Conservation (phyloP, 2,888 invertebrate species). For the Microctonus hyperodae region DNA sequence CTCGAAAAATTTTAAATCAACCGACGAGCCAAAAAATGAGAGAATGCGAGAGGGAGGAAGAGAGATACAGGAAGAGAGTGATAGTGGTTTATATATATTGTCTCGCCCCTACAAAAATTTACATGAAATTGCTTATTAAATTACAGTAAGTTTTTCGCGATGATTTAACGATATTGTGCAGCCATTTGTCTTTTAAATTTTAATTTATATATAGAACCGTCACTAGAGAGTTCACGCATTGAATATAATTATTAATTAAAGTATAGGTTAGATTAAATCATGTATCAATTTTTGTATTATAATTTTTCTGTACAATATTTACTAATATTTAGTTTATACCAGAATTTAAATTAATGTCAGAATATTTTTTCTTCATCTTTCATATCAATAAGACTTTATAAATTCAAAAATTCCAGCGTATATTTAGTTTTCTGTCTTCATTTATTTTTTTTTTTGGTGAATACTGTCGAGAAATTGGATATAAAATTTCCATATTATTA, state of each 20-base stretch:
- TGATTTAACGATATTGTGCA: slow-evolving; percentile 55
- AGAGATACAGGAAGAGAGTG: background rate
- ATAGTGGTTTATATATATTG: slow-evolving; percentile 1
- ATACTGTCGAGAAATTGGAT: slow-evolving; percentile 3
- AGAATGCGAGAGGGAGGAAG: background rate
- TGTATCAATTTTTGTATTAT: too few relatives aligned
- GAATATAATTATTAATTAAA: slow-evolving; percentile 8
- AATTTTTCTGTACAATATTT: too few relatives aligned
- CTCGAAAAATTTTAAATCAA: slow-evolving; percentile 33
- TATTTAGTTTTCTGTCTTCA: too few relatives aligned
- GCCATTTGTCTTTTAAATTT: slow-evolving; percentile 58
- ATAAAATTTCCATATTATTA: background rate
- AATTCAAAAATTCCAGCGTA: too few relatives aligned
- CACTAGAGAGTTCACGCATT: slow-evolving; percentile 18
- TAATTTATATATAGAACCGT: slow-evolving; percentile 46
- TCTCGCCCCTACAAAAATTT: slow-evolving; percentile 49
- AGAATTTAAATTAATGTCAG: too few relatives aligned
- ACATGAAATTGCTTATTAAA: slow-evolving; percentile 63
- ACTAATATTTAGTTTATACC: too few relatives aligned
- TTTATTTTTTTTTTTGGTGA: too few relatives aligned
- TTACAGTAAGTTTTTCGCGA: slow-evolving; percentile 58
- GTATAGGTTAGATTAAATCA: too few relatives aligned
- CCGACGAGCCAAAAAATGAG: background rate
- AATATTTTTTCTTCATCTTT: too few relatives aligned
- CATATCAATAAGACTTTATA: too few relatives aligned